Percentiles rank a stretch among this genome's conserved stretches.
These are phyloP conservation scores for Trichonephila clavipes DNA, from an alignment of 1,140 invertebrate genomes.

Conservation along the genomic window DNA sequence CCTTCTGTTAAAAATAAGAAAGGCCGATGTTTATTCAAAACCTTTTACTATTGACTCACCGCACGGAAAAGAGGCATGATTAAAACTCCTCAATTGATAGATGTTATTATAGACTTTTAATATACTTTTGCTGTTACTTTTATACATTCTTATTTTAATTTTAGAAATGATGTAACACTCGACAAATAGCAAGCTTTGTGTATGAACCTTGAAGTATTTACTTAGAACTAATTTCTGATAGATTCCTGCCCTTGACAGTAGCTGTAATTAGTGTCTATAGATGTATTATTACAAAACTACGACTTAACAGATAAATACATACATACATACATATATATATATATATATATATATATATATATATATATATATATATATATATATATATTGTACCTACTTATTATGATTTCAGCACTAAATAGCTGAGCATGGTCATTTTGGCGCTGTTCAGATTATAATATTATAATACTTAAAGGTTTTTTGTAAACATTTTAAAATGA, in stretches of 20 bases:
- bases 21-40: not conserved
- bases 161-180: not conserved
- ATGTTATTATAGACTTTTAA: not conserved
- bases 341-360: not conserved
- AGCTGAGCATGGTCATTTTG: not conserved
- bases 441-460: not conserved
- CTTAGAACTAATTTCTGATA: not conserved
- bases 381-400: not conserved
- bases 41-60: not conserved
- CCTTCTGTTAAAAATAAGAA: not conserved
- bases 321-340: too few species aligned
- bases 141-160: conserved; percentile 1
- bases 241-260: not conserved
- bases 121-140: not conserved
- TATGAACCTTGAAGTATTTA: not conserved
- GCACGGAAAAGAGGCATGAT: not conserved
- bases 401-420: not conserved
- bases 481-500: not conserved
- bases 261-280: conserved; percentile 8
- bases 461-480: not conserved
- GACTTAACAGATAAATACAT: not conserved
- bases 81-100: not conserved
- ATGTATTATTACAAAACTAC: not conserved
- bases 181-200: not conserved
- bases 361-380: too few species aligned